Percentiles rank a stretch among this genome's conserved stretches.
Evolutionary conservation across 2,113 vertebrate species (phyloP).

Genomic region (Willisornis vidua): DNA sequence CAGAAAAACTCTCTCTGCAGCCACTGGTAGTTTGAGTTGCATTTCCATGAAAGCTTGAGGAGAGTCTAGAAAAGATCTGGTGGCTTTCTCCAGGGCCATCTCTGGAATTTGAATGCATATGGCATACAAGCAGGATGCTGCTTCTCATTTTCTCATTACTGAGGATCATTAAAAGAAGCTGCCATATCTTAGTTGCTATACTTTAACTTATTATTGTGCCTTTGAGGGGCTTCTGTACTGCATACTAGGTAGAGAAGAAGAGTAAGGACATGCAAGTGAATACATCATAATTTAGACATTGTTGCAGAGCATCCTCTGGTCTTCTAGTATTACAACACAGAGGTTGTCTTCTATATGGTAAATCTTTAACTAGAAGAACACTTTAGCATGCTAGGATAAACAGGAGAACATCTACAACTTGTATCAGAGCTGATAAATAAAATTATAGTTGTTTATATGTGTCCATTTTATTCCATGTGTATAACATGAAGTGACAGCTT

Average conservation of each 20-base stretch:
- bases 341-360: background rate
- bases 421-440: background rate
- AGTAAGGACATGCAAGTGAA: background rate
- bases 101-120: background rate
- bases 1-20: background rate
- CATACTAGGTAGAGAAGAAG: background rate
- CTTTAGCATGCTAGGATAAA: background rate
- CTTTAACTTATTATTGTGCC: background rate
- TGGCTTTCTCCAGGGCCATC: background rate
- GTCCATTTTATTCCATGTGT: background rate
- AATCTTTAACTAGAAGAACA: background rate
- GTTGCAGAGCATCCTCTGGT: background rate
- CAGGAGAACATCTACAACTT: background rate
- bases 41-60: background rate
- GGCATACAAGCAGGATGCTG: background rate
- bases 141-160: background rate
- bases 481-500: background rate
- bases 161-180: background rate
- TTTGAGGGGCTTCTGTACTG: background rate
- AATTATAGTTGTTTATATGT: background rate
- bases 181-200: background rate
- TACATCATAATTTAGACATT: background rate
- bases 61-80: background rate
- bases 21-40: background rate
- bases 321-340: background rate